Evolutionary conservation across 2,888 invertebrate genomes (phyloP), one percentile per base, ranked within the genome.

Genomic region (Formica aserva): DNA sequence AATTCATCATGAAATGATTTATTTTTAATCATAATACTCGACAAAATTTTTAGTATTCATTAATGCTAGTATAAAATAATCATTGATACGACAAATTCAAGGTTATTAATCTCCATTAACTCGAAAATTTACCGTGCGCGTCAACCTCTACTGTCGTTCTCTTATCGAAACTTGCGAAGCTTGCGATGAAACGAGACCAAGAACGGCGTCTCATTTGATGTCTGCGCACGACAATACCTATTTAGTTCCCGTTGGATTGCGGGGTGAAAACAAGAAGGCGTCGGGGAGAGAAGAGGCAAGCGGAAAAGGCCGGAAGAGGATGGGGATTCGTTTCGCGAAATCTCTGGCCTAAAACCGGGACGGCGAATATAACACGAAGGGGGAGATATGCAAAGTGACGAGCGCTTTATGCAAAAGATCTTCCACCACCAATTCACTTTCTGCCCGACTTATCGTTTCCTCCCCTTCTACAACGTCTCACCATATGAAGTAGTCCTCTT

Each of bases 381-480:
- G 52, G 85, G 76, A 91, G 91, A 92, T 91, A 93, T 92, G 93
- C 92, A 92, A 92, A 92, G 89, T 88, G 89, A 90, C 86, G 87
- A 86, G 80, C 86, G 91, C 89, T 92, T 92, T 91, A 92, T 92
- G 91, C 92, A 91, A 91, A 92, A 91, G 91, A 88, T 91, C 91
- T 90, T 91, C 90, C 89, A 88, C 88, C 90, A 89, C 90, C 91
- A 90, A 92, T 92, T 93, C 93, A 93, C 92, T 93, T 91, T 90
- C 88, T 81, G 82, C 83, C 88, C 83, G 77, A 84, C 86, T 92
- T 90, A 90, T 92, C 88, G 75, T 87, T 87, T 82, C 66, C 67
- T 84, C 77, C 86, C 66, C 77, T 57, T 83, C 57, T 83, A 38
- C 52, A 35, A 52, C 66, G 62, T n/a, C 71, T 32, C 65, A 60